These are phyloP conservation scores for Myiothlypis coronata DNA, from an alignment of 2,797 vertebrate genomes.

Conservation along the genomic window DNA sequence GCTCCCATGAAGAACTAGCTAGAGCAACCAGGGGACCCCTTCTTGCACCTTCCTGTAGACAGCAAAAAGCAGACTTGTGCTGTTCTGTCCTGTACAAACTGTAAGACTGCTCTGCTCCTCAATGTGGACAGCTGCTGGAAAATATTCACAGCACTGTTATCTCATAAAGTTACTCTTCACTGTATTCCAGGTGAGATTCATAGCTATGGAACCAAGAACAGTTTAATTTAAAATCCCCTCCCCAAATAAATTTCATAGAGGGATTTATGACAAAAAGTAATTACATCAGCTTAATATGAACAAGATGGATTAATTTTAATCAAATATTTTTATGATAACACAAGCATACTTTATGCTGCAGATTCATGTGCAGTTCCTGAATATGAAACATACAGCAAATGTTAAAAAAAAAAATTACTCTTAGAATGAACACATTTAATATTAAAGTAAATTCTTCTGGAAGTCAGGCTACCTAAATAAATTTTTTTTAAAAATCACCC, in stretches of 20 bases:
- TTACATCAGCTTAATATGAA: background rate
- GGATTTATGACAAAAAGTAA: background rate
- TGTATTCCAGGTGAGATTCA: background rate
- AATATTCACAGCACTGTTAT: fast-evolving
- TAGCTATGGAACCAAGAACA: background rate
- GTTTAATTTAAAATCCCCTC: background rate
- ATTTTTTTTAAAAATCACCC: background rate
- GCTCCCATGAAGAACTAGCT: background rate
- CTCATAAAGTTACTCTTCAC: background rate
- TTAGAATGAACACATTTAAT: background rate
- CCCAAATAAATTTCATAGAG: background rate
- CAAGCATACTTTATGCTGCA: background rate
- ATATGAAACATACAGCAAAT: background rate
- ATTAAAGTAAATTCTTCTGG: background rate
- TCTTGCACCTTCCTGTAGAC: fast-evolving
- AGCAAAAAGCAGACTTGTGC: background rate
- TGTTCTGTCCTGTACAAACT: background rate
- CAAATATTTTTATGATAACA: background rate
- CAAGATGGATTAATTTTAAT: background rate
- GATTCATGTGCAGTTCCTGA: background rate
- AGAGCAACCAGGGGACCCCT: background rate
- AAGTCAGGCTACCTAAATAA: background rate
- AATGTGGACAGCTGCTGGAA: fast-evolving
- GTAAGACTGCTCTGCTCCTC: background rate
- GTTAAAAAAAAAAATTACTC: background rate